Evolutionary conservation across 1,140 invertebrate genomes (phyloP), one percentile per base, ranked within the genome.

Genomic region (Leucophenga varia): DNA sequence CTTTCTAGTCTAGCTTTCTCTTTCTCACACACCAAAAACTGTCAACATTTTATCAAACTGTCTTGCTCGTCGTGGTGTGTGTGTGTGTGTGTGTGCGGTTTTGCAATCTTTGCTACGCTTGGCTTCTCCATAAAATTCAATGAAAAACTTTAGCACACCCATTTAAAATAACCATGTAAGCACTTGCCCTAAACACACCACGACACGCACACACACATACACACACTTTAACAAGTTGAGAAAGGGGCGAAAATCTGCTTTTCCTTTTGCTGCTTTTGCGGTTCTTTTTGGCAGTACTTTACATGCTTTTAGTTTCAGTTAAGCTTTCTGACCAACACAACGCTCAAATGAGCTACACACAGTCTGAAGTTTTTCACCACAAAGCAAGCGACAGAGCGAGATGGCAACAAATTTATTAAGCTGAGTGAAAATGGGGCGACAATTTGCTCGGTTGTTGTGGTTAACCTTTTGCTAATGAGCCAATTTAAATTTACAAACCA

Each of bases 381-480:
- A 16, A 18, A 25, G 34, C 8, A 28, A 30, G 19, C 21, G 9
- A 25, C 13, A 18, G 17, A 34, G 9, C 19, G 10, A 2, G 7
- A 43, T 18, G 47, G 19, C 25, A 58, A 32, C 21, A 61, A 54
- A 63, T 59, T 48, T 54, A 49, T 55, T 52, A 57, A 55, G 48
- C 44, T 45, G 46, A 52, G 47, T 53, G 38, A n/a, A n/a, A 39
- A 40, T 6, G 22, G 16, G 30, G 35, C 39, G 28, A 47, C 32
- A 34, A 14, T 14, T 34, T 34, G 45, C 45, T 36, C 39, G 32
- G 52, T 39, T 59, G 52, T 67, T 45, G 63, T 67, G 63, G 63
- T 67, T 65, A 65, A 67, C 63, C 63, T 49, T 37, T 52, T 67
- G 59, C 63, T 65, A 65, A 65, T 65, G 63, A 65, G 63, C 59